Evolutionary conservation across 2,113 vertebrate genomes (phyloP).

Genomic region (Tychaedon coryphoeus): DNA sequence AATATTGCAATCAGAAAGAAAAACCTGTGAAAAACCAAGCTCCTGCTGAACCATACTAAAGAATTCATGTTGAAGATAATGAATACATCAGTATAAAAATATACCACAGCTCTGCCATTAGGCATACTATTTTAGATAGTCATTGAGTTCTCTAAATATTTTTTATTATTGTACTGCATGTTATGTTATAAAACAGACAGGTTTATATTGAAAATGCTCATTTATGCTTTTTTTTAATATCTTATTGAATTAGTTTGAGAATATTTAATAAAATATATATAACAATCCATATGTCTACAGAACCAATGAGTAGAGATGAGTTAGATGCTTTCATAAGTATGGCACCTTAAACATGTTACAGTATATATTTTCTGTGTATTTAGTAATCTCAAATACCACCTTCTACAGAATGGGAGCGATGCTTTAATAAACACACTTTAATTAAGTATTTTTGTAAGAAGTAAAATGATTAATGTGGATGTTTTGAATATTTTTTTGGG

Average conservation of each 20-base stretch:
- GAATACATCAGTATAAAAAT: not conserved
- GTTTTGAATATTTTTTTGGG: not conserved
- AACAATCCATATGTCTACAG: not conserved
- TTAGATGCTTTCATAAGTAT: not conserved
- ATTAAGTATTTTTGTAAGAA: not conserved
- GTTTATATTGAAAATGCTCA: accelerated
- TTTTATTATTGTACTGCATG: not conserved
- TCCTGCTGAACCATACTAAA: not conserved
- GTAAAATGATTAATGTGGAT: too few relatives aligned
- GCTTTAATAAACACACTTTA: not conserved
- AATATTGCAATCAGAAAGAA: not conserved
- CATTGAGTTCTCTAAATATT: not conserved
- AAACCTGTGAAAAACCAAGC: not conserved
- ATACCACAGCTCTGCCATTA: not conserved
- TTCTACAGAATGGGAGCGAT: not conserved
- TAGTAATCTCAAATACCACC: not conserved
- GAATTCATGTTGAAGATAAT: not conserved
- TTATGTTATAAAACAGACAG: not conserved
- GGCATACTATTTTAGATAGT: not conserved
- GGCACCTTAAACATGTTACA: not conserved
- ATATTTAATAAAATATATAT: not conserved
- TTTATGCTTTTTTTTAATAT: not conserved
- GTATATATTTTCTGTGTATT: not conserved
- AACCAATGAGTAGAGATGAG: not conserved
- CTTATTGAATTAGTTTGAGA: not conserved